Evolutionary conservation across 2,113 vertebrate genomes (phyloP).

Genomic region (Saccopteryx leptura): DNA sequence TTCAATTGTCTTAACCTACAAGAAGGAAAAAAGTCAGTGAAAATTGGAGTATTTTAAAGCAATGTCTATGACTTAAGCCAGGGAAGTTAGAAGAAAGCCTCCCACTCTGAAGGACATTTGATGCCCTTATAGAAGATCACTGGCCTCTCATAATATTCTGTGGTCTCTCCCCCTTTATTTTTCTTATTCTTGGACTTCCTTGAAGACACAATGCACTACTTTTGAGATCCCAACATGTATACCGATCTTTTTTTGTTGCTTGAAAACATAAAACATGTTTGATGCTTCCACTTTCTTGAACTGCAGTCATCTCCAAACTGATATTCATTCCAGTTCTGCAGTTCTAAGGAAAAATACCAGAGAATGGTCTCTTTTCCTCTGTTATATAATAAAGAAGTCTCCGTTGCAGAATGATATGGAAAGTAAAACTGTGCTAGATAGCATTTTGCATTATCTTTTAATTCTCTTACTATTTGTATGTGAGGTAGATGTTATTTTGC

Average conservation of each 20-base stretch:
- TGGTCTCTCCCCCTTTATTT: neutral
- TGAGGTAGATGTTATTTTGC: conserved; percentile 63
- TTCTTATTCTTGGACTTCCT: neutral
- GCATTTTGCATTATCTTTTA: neutral
- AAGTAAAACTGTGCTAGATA: neutral
- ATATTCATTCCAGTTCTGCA: neutral
- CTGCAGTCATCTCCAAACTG: neutral
- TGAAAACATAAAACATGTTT: conserved; percentile 25
- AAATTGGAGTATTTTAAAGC: neutral
- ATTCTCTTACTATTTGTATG: neutral
- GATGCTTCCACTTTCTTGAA: conserved; percentile 6
- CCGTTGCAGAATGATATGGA: neutral
- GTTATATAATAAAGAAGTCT: neutral
- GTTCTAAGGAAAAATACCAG: conserved; percentile 28
- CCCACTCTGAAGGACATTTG: neutral
- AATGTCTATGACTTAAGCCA: neutral
- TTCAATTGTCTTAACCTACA: conserved; percentile 70
- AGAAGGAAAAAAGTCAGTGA: neutral
- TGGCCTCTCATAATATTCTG: neutral
- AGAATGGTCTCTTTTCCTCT: neutral
- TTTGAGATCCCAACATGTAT: neutral
- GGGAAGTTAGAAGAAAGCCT: neutral
- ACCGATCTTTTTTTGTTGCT: neutral
- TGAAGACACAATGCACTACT: neutral
- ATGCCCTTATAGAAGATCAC: neutral